phyloP scores from a whole-genome alignment of 1,140 invertebrate species.

The Aphelenchoides avenae region DNA sequence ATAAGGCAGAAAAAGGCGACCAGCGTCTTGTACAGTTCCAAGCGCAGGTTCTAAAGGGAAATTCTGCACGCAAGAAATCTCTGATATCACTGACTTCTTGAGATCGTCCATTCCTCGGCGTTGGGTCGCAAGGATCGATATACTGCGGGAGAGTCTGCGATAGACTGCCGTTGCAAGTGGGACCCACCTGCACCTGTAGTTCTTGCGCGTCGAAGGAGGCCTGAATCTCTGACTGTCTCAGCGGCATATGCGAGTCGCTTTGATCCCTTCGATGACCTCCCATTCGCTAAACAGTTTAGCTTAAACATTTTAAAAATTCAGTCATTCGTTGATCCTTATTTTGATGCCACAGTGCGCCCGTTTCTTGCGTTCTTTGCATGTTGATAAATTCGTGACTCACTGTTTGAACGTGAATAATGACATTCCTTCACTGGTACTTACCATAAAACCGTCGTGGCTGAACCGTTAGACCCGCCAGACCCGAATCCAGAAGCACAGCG shows the following conservation, averaged over 20 bases:
- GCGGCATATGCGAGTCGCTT: constrained; percentile 42
- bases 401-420: too few species aligned
- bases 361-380: too few species aligned
- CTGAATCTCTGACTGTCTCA: constrained; percentile 41
- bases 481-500: too few species aligned
- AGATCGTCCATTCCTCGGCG: constrained; percentile 1
- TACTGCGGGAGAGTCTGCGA: background rate
- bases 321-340: too few species aligned
- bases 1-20: constrained; percentile 53
- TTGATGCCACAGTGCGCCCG: too few species aligned
- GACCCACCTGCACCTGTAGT: constrained; percentile 19
- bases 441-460: too few species aligned
- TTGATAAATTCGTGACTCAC: too few species aligned
- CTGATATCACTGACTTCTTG: background rate
- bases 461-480: too few species aligned
- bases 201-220: constrained; percentile 9
- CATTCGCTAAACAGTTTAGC: constrained; percentile 36
- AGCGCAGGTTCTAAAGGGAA: constrained; percentile 34
- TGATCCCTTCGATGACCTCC: constrained; percentile 38
- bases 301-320: too few species aligned
- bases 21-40: constrained; percentile 53
- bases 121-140: background rate
- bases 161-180: background rate
- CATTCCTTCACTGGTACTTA: too few species aligned
- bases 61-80: background rate